A percentile compares a stretch with the other conserved stretches of the same genome.
These are phyloP conservation scores for Fratercula arctica DNA, from an alignment of 2,797 vertebrate genomes.

Conservation along the genomic window DNA sequence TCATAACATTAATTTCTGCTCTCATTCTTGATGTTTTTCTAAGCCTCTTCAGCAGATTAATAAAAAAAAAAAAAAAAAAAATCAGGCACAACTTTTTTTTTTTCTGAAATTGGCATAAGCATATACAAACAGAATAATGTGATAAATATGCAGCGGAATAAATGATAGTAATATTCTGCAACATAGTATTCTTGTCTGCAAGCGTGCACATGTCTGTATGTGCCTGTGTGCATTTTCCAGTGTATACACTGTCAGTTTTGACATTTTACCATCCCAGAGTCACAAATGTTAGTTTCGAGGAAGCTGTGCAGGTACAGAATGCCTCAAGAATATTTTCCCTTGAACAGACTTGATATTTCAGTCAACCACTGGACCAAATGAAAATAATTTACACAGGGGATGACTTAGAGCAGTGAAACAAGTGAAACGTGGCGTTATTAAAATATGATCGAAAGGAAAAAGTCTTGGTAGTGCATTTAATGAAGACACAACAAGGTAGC, in stretches of 20 bases:
- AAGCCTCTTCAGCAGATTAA: not conserved
- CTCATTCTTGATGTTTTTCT: not conserved
- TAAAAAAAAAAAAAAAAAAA: not conserved
- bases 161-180: not conserved
- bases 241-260: not conserved
- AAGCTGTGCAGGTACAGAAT: not conserved
- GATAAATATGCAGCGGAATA: not conserved
- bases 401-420: not conserved
- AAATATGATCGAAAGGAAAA: not conserved
- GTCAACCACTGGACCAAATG: not conserved
- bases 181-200: not conserved
- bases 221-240: rapidly evolving
- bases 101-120: not conserved
- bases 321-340: not conserved
- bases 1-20: not conserved
- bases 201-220: not conserved
- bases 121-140: not conserved
- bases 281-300: not conserved
- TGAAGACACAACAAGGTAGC: rapidly evolving
- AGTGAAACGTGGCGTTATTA: not conserved
- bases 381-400: not conserved
- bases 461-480: not conserved
- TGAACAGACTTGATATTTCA: not conserved
- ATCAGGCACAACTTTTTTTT: not conserved
- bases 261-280: not conserved